Evolutionary conservation across 2,888 invertebrate species (phyloP), one percentile per base, ranked within the genome.

Genomic region (Caenorhabditis panamensis): DNA sequence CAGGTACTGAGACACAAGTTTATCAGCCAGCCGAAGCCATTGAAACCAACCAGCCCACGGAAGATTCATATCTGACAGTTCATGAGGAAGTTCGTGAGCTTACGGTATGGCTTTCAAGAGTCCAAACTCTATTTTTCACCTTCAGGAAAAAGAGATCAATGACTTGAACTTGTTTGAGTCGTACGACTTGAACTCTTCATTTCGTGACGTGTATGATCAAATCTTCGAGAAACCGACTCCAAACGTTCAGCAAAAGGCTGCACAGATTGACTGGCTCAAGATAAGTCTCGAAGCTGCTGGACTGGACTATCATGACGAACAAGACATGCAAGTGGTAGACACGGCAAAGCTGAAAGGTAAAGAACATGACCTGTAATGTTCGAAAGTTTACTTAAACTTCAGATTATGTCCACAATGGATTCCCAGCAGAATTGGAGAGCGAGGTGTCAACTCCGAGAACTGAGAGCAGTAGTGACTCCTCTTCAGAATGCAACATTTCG

Each of bases 261-360:
- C 86, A 9, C 83, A 81, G 44, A 86, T 86, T 5, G 84, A 86
- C 58, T 86, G 86, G 86, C 67, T 86, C 8, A 84, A 85, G 54
- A 85, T 86, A 8, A 79, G 82, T 18, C 64, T 86, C 37, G 86
- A 86, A 66, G 75, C 85, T 6, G 86, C 84, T 8, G 86, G 86
- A 18, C 47, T 86, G 44, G 84, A 86, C 49, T 86, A 83, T 62
- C 61, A 78, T 1, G 75, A 82, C 58, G 84, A 82, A 4, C 79
- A 80, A n/a, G 86, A 86, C 9, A 71, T 84, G 76, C 51, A 22
- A 4, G 71, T 77, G 31, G 66, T 86, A 9, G 81, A 84, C 49
- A 82, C 82, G 18, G 73, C 63, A 24, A 75, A 79, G 18, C 73
- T 86, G 59, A 79, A 80, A 66, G 80, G 85, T 85, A n/a, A n/a